Evolutionary conservation across 2,888 invertebrate species (phyloP), one percentile per base, ranked within the genome.

Genomic region (Helleia helle): DNA sequence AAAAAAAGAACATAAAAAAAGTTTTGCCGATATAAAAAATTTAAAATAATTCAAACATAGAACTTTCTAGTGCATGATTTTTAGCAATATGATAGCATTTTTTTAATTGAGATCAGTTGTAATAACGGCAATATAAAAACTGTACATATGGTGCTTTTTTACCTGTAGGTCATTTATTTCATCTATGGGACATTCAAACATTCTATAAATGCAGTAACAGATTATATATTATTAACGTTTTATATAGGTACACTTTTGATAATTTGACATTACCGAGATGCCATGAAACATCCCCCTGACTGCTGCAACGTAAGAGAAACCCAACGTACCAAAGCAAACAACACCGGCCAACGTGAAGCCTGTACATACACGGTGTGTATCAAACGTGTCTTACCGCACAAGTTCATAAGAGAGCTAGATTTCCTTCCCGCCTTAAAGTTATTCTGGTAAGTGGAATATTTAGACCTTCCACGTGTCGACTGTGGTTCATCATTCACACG

Each of bases 371-470:
- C 49, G 60, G 66, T 69, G 69, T 61, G 56, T 63, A 64, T 58
- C 61, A 70, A 71, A 72, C 62, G 58, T 64, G 71, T 89, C 94
- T 95, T 94, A 95, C 95, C 94, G 90, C 94, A 94, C 90, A 95
- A 89, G 90, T 95, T 95, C 94, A 95, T 94, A 88, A 95, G 91
- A 84, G 94, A 95, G 91, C 93, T 94, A 87, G 94, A 94, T 89
- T 94, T 94, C 91, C 94, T 92, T 73, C 89, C 89, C 67, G 84
- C 88, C 89, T 93, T 93, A 91, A 93, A 93, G 92, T 92, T 93
- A 86, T 68, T 83, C 90, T 91, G 91, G 90, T 91, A 91, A 88
- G 90, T 90, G 83, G 91, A 87, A 89, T 91, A 92, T 89, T 91
- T 92, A 89, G 91, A 90, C 87, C 91, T 89, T 88, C 91, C 91